phyloP scores from a whole-genome alignment of 2,797 vertebrate genomes.

The Mormyrus hasselquistii region DNA sequence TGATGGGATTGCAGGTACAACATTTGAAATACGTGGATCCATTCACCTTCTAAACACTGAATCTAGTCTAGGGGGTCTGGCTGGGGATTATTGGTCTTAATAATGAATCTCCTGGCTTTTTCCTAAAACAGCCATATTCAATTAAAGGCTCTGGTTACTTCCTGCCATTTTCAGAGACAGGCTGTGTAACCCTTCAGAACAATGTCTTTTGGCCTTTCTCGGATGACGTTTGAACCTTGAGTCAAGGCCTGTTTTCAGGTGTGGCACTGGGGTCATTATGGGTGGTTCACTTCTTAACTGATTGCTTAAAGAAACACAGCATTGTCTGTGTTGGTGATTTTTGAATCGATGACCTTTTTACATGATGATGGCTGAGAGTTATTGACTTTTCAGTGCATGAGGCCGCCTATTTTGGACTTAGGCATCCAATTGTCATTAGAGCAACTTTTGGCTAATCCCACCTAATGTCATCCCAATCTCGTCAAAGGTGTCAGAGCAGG shows the following conservation, averaged over 20 bases:
- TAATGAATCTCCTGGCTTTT: neutral
- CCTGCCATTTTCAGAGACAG: neutral
- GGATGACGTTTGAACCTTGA: neutral
- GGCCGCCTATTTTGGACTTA: conserved; percentile 37
- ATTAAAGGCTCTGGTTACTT: neutral
- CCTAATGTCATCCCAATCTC: conserved; percentile 27
- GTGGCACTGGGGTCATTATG: neutral
- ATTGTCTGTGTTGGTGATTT: neutral
- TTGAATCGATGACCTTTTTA: neutral
- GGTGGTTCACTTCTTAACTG: neutral
- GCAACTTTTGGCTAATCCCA: conserved; percentile 42
- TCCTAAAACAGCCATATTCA: neutral
- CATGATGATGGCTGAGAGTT: neutral
- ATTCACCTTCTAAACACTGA: neutral
- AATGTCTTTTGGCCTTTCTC: neutral
- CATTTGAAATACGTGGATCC: neutral
- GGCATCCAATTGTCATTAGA: conserved; percentile 55
- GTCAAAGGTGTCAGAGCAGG: neutral
- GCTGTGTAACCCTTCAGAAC: neutral
- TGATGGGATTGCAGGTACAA: neutral
- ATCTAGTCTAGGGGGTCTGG: neutral
- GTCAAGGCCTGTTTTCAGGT: neutral
- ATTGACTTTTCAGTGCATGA: neutral
- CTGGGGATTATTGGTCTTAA: neutral
- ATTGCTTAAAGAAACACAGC: neutral